phyloP scores from a whole-genome alignment of 2,113 vertebrate species.

The Syngnathus typhle region DNA sequence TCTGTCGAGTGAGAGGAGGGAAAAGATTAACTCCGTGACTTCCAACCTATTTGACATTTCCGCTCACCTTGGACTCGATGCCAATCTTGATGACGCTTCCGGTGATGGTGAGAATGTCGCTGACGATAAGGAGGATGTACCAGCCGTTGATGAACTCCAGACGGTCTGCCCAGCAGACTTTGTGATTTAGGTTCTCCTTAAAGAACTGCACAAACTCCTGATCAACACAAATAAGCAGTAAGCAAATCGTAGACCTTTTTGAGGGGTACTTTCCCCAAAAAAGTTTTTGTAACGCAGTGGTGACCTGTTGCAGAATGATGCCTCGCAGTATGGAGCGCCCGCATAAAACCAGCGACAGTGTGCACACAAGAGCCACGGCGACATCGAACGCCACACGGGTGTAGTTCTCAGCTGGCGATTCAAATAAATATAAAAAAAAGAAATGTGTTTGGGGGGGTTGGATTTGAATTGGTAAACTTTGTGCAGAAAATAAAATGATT shows the following conservation, averaged over 20 bases:
- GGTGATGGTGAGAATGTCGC: slow-evolving; percentile 82
- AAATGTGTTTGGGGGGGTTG: neutral
- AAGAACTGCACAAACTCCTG: slow-evolving; percentile 86
- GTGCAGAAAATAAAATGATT: no score
- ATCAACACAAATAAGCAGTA: neutral
- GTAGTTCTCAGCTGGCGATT: slow-evolving; percentile 70
- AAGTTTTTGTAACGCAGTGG: neutral
- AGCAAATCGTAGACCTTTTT: neutral
- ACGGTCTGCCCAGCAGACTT: slow-evolving; percentile 73
- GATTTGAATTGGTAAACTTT: no score
- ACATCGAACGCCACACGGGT: slow-evolving; percentile 80
- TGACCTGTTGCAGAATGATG: slow-evolving; percentile 79
- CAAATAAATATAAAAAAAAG: neutral
- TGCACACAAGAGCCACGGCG: slow-evolving; percentile 75
- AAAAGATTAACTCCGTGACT: neutral
- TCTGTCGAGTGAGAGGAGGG: slow-evolving; percentile 61
- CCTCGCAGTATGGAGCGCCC: slow-evolving; percentile 84
- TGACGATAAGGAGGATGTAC: slow-evolving; percentile 88
- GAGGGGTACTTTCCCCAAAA: no score
- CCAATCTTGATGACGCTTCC: slow-evolving; percentile 89
- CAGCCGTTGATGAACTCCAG: slow-evolving; percentile 91
- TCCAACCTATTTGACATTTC: neutral
- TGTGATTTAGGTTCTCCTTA: slow-evolving; percentile 56
- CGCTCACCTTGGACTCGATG: slow-evolving; percentile 84
- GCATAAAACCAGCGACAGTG: slow-evolving; percentile 82